Conservation (phyloP, 2,888 invertebrate genomes). For the Cenopis cana region DNA sequence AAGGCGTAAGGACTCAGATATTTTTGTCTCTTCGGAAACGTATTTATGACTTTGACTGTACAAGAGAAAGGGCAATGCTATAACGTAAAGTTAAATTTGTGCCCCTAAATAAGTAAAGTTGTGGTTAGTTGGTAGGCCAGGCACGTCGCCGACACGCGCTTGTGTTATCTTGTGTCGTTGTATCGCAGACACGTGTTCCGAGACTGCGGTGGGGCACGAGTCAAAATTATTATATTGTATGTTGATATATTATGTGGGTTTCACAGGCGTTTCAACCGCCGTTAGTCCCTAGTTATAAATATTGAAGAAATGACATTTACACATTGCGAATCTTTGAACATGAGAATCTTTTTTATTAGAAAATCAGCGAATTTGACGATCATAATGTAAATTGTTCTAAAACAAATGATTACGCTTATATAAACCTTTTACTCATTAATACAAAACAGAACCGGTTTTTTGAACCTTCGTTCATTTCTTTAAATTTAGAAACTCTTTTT, state of each 20-base stretch:
- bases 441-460: too few species aligned
- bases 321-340: too few species aligned
- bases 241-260: background rate
- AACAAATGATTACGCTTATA: too few species aligned
- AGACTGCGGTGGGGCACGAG: conserved; percentile 22
- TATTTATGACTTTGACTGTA: background rate
- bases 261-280: too few species aligned
- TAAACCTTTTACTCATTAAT: too few species aligned
- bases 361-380: too few species aligned
- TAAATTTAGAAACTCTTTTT: background rate
- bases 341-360: too few species aligned
- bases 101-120: conserved; percentile 8
- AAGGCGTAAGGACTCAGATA: too few species aligned
- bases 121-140: background rate
- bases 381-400: too few species aligned
- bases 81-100: conserved; percentile 8
- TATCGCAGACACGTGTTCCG: conserved; percentile 3
- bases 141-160: conserved; percentile 21
- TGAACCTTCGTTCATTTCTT: background rate
- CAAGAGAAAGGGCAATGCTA: background rate
- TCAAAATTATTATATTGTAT: conserved; percentile 14
- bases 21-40: too few species aligned
- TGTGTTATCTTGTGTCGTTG: conserved; percentile 26
- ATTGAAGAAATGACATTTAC: too few species aligned
- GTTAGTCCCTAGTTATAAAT: too few species aligned